Evolutionary conservation across 1,140 invertebrate species (phyloP).

Genomic region (Drosophila sulfurigaster): DNA sequence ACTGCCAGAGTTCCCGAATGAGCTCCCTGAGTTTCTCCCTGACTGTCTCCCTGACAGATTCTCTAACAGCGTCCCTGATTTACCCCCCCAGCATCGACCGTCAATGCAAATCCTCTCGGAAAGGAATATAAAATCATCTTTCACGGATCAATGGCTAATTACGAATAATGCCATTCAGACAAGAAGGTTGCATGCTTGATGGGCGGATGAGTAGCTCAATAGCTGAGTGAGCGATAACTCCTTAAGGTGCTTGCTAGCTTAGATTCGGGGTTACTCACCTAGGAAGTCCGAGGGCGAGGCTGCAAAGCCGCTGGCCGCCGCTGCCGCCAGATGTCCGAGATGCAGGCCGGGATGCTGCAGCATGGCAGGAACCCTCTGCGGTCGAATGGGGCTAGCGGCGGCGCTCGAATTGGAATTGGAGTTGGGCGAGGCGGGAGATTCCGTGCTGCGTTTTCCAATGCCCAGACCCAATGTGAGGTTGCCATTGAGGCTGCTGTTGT

Average conservation of each 20-base stretch:
- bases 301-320: constrained; percentile 86
- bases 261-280: constrained; percentile 86
- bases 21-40: neutral
- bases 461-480: constrained; percentile 38
- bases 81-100: constrained; percentile 22
- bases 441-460: constrained; percentile 60
- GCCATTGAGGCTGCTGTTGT: constrained; percentile 44
- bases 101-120: constrained; percentile 77
- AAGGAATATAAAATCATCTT: constrained; percentile 79
- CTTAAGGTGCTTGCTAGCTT: constrained; percentile 60
- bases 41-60: constrained; percentile 19
- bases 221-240: constrained; percentile 28
- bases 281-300: constrained; percentile 90
- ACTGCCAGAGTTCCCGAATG: neutral
- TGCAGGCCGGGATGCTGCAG: constrained; percentile 86
- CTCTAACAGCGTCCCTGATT: neutral
- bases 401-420: constrained; percentile 82
- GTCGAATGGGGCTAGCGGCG: constrained; percentile 85
- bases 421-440: constrained; percentile 79
- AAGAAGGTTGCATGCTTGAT: constrained; percentile 17
- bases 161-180: constrained; percentile 77
- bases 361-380: constrained; percentile 85
- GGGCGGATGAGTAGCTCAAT: constrained; percentile 33
- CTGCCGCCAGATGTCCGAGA: constrained; percentile 86
- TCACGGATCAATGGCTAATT: constrained; percentile 82